phyloP scores from a whole-genome alignment of 2,888 invertebrate species.

The Tenthredo amoena region DNA sequence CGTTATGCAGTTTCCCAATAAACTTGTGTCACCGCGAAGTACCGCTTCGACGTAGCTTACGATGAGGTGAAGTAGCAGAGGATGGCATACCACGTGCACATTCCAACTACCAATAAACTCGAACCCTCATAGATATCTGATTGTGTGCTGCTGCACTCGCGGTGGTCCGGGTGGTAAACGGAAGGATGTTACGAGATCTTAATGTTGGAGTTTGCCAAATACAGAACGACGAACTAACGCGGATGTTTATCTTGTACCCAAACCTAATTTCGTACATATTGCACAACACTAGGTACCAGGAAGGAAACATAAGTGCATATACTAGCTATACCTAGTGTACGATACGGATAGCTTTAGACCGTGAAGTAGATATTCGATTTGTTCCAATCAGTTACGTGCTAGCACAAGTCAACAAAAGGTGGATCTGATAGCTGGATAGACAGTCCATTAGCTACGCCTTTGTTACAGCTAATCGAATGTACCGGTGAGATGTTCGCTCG shows the following conservation, averaged over 20 bases:
- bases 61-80: background rate
- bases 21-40: conserved; percentile 41
- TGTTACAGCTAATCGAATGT: conserved; percentile 60
- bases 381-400: conserved; percentile 37
- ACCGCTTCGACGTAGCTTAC: background rate
- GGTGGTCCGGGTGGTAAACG: background rate
- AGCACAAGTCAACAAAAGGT: conserved; percentile 41
- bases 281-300: background rate
- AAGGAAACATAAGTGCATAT: background rate
- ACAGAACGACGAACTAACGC: conserved; percentile 1
- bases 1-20: conserved; percentile 44
- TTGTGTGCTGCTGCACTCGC: background rate
- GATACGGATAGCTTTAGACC: background rate
- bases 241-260: background rate
- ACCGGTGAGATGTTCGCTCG: conserved; percentile 53
- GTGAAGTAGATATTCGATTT: background rate
- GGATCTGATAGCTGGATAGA: conserved; percentile 54
- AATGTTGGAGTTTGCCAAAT: conserved; percentile 8
- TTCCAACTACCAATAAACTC: conserved; percentile 4
- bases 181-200: conserved; percentile 16
- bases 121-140: background rate
- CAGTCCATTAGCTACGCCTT: conserved; percentile 55
- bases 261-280: background rate
- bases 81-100: conserved; percentile 1
- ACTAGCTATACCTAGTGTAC: background rate